phyloP scores from a whole-genome alignment of 2,797 vertebrate species.

The Lagorchestes hirsutus region DNA sequence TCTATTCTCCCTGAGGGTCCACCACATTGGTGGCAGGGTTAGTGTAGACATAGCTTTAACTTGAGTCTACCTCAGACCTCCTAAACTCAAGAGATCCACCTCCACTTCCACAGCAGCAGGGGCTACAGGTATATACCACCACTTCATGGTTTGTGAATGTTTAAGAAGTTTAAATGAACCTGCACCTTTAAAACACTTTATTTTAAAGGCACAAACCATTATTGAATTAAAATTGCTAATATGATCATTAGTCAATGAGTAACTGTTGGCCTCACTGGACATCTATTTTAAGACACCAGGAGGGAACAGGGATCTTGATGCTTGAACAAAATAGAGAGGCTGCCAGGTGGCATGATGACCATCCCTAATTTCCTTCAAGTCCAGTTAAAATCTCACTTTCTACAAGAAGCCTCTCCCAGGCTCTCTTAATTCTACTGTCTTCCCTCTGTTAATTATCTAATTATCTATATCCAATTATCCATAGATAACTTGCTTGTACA shows the following conservation, averaged over 20 bases:
- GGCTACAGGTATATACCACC: not conserved
- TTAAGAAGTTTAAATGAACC: not conserved
- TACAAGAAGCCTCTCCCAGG: not conserved
- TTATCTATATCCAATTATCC: not conserved
- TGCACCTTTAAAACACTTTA: not conserved
- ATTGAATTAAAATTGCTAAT: not conserved
- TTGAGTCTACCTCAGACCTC: not conserved
- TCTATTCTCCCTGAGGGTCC: not conserved
- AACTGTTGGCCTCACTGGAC: slow-evolving; percentile 14
- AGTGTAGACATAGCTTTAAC: not conserved
- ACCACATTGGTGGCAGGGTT: not conserved
- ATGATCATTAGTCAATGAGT: slow-evolving; percentile 9
- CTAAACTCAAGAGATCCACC: not conserved
- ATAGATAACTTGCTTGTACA: not conserved
- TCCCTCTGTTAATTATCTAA: not conserved
- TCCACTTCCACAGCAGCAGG: not conserved
- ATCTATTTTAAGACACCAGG: slow-evolving; percentile 27
- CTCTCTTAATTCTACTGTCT: not conserved
- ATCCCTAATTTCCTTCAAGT: not conserved
- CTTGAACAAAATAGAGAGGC: not conserved
- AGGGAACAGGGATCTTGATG: slow-evolving; percentile 9
- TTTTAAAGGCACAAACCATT: not conserved
- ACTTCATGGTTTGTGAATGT: not conserved
- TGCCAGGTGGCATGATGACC: not conserved
- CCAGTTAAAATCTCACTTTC: not conserved